phyloP scores from a whole-genome alignment of 1,140 invertebrate species.

The Holcopasites calliopsidis region DNA sequence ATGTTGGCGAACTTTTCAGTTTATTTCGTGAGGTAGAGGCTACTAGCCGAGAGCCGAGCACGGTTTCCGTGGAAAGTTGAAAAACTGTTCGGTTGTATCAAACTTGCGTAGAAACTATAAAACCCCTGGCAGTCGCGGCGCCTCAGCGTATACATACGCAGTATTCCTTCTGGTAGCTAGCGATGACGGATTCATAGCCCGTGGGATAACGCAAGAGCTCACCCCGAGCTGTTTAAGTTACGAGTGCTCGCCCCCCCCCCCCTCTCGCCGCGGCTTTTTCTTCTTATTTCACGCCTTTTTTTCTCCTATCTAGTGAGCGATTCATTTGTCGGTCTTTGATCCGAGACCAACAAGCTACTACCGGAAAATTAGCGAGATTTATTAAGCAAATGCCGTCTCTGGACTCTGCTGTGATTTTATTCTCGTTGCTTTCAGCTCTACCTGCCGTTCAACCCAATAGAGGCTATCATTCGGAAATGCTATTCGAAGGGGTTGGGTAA shows the following conservation, averaged over 20 bases:
- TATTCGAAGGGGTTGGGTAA: conserved; percentile 3
- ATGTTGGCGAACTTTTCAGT: too few species aligned
- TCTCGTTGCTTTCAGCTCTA: background rate
- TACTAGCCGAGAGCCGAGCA: conserved; percentile 29
- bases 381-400: conserved; percentile 43
- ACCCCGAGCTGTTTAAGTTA: conserved; percentile 41
- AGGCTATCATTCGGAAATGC: background rate
- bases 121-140: conserved; percentile 53
- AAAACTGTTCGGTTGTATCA: conserved; percentile 15
- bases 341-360: conserved; percentile 56
- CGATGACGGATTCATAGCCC: conserved; percentile 75
- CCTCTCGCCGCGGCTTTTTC: conserved; percentile 31
- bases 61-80: conserved; percentile 9
- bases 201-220: conserved; percentile 58
- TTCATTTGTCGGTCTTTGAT: conserved; percentile 73
- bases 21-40: too few species aligned
- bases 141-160: conserved; percentile 27
- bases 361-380: conserved; percentile 71
- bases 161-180: conserved; percentile 47
- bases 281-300: conserved; percentile 28
- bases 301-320: conserved; percentile 50
- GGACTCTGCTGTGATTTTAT: conserved; percentile 16
- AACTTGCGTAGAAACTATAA: conserved; percentile 67
- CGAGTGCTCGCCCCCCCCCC: conserved; percentile 20
- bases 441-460: background rate